Evolutionary conservation across 2,888 invertebrate genomes (phyloP), one percentile per base, ranked within the genome.

Genomic region (Rambutsinella grinnellia): DNA sequence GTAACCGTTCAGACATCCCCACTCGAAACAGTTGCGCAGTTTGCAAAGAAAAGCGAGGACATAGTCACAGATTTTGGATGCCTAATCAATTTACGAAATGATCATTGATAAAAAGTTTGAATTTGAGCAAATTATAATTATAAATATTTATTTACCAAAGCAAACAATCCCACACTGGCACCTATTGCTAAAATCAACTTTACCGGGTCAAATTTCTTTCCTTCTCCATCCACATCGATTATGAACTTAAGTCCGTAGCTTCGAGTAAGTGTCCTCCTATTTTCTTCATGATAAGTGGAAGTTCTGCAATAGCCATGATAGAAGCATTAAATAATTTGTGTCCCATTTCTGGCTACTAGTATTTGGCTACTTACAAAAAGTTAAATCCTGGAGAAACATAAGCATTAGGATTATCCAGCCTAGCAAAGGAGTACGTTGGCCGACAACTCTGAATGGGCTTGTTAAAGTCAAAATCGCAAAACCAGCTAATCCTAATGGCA

Each of bases 351-450:
- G 49, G 49, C 19, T 5, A 49, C 49, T 36, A 36, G 36, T 13
- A 36, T 36, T 36, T 36, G 49, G 28, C 3, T 17, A 17, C 58
- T 3, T 27, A 65, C 65, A 53, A 28, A 28, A 65, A 65, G 26
- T 65, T 65, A 53, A 53, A 65, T 27, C 65, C 65, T 44, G n/a
- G 27, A 1, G 21, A 21, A 1, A 62, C 27, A 8, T 27, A 49
- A 2, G 49, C 62, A 17, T 62, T 51, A n/a, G 13, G 15, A 47
- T 87, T 86, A 82, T 89, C 89, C 10, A 88, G 83, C 58, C 88
- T 80, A 24, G 85, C 78, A 81, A 89, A 89, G 1, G 84, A 84
- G 81, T 88, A 89, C 47, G 83, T 83, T 0, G 89, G 89, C 44
- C 85, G 79, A 81, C 89, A 89, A 13, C 86, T 79, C 6, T 86